Percentiles rank a stretch among this genome's conserved stretches.
These are phyloP conservation scores for Drosophila pseudoananassae DNA, from an alignment of 1,140 invertebrate species.

Conservation along the genomic window DNA sequence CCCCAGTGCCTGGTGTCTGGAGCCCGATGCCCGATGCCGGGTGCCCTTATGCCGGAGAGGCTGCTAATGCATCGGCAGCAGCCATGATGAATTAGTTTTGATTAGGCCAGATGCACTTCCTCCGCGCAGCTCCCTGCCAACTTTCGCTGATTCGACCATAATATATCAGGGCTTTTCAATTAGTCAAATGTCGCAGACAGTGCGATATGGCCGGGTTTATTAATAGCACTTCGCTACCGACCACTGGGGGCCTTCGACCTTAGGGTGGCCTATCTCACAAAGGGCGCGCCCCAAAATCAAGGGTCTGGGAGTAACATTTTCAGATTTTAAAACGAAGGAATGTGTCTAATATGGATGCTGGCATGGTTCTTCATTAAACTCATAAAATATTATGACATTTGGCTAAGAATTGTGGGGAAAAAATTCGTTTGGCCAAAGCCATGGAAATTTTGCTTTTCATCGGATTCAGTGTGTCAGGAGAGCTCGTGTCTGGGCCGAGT, in stretches of 20 bases:
- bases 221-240: slow-evolving; percentile 62
- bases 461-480: slow-evolving; percentile 37
- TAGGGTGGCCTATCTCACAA: slow-evolving; percentile 6
- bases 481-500: slow-evolving; percentile 37
- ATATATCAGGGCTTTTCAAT: slow-evolving; percentile 75
- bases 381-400: background rate
- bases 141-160: slow-evolving; percentile 71
- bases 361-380: background rate
- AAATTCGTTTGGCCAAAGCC: background rate
- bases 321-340: background rate
- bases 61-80: slow-evolving; percentile 77
- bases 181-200: slow-evolving; percentile 75
- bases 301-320: background rate
- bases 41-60: slow-evolving; percentile 30
- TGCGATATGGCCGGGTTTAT: slow-evolving; percentile 68
- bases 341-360: background rate
- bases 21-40: slow-evolving; percentile 15
- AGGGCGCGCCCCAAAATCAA: slow-evolving; percentile 4
- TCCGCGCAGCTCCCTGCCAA: slow-evolving; percentile 27
- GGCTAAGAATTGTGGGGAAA: background rate
- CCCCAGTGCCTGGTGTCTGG: slow-evolving; percentile 2
- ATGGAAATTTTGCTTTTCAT: slow-evolving; percentile 1
- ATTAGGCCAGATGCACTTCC: slow-evolving; percentile 59
- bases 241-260: slow-evolving; percentile 20
- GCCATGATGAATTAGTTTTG: slow-evolving; percentile 81